Conservation (phyloP, 1,140 invertebrate genomes). For the Bradynema listronoti region DNA sequence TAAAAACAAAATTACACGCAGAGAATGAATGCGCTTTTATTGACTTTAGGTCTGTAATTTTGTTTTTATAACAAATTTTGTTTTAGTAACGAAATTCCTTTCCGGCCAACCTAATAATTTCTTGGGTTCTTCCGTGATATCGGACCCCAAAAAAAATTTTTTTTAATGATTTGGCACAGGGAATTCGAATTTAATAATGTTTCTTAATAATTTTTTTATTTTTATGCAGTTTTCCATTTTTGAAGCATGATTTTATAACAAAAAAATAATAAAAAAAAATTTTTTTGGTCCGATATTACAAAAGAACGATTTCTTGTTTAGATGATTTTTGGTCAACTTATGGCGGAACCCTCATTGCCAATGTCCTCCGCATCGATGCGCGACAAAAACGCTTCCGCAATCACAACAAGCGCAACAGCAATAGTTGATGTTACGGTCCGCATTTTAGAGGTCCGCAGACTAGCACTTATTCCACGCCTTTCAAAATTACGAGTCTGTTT, state of each 20-base stretch:
- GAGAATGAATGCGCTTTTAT: too few species aligned
- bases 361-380: constrained; percentile 17
- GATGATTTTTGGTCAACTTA: constrained; percentile 34
- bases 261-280: neutral
- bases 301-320: neutral
- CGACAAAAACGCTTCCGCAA: neutral
- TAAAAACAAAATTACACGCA: too few species aligned
- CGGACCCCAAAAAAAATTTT: neutral
- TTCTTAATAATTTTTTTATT: neutral
- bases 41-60: too few species aligned
- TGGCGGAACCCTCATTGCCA: constrained; percentile 25
- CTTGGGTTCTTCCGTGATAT: neutral
- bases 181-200: neutral
- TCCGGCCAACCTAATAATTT: too few species aligned
- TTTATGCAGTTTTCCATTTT: neutral
- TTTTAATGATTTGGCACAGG: too few species aligned
- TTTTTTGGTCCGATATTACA: neutral
- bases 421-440: constrained; percentile 23
- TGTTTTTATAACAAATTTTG: too few species aligned
- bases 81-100: too few species aligned
- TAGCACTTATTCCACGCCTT: constrained; percentile 28
- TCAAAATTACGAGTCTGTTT: constrained; percentile 24
- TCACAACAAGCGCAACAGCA: constrained; percentile 17
- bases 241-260: neutral
- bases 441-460: constrained; percentile 17